Conservation (phyloP, 2,797 vertebrate species). For the Danio albolineatus region DNA sequence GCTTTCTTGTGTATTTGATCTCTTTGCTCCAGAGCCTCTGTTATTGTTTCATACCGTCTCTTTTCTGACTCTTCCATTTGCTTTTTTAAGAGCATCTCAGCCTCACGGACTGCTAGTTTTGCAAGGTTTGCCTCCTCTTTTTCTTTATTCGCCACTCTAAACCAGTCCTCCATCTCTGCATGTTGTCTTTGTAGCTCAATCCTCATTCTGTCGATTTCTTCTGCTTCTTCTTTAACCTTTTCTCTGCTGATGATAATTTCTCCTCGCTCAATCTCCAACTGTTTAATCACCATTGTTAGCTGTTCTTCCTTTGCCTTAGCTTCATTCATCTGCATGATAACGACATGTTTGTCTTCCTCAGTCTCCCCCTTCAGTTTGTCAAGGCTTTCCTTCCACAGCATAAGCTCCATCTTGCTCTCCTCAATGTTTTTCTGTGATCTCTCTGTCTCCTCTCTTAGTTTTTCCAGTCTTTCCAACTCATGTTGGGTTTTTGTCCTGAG, state of each 20-base stretch:
- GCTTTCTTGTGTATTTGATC: constrained; percentile 51
- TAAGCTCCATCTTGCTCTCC: constrained; percentile 34
- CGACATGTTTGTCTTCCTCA: constrained; percentile 35
- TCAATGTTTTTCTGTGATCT: constrained; percentile 36
- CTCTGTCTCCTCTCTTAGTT: constrained; percentile 45
- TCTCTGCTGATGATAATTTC: constrained; percentile 39
- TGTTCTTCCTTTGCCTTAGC: constrained; percentile 38
- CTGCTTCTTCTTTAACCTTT: constrained; percentile 23
- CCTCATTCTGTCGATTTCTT: constrained; percentile 37
- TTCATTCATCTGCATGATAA: constrained; percentile 25
- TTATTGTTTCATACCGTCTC: constrained; percentile 46
- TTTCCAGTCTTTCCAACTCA: constrained; percentile 43
- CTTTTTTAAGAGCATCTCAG: constrained; percentile 40
- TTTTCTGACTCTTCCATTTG: constrained; percentile 57
- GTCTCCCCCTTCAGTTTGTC: constrained; percentile 44
- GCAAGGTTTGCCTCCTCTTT: constrained; percentile 40
- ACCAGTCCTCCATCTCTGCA: constrained; percentile 40
- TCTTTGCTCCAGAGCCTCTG: constrained; percentile 51
- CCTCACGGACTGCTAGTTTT: constrained; percentile 21
- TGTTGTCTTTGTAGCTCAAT: constrained; percentile 36
- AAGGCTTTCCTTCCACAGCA: constrained; percentile 31
- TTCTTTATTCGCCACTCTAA: constrained; percentile 24
- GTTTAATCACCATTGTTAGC: constrained; percentile 23
- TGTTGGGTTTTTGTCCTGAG: constrained; percentile 39
- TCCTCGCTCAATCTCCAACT: constrained; percentile 34